Base-by-base conservation (phyloP, 2,888 invertebrate genomes). In the Periphyllus acericola region DNA sequence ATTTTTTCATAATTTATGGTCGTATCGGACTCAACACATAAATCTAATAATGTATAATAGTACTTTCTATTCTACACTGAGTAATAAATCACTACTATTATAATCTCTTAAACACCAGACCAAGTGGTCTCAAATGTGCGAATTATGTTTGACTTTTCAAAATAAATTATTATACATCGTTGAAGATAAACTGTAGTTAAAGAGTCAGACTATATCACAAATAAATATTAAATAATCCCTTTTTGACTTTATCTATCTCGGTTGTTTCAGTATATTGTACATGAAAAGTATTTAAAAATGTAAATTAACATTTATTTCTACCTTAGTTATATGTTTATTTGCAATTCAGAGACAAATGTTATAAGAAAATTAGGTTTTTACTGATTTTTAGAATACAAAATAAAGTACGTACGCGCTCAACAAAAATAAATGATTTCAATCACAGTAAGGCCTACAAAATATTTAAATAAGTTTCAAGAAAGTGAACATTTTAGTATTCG, bases 61-160 rank as follows among this genome's bases (percentile, higher is more conserved):
- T 81, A 46, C 66, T 46, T 81, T 71, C 52, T 25, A 9, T 66
- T 40, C 40, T 60, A 34, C n/a, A 40, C 60, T 11, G 83, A 71
- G 71, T 32, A 75, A 60, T 83, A 83, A 83, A 83, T 83, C 55
- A 83, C 60, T 55, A 72, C 19, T 72, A 74, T 55, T 55, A 36
- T 83, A 74, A 72, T 83, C 71, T 82, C 52, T 71, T 52, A 71
- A 82, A 82, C 34, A 52, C 71, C 14, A 32, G 29, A 14, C 52
- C 32, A n/a, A 71, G 32, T 14, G 32, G 68, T 34, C 36, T 80
- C 25, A 52, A 82, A 46, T 32, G 71, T 32, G 71, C 46, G 32
- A 82, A 82, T 29, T 76, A 76, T 68, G 81, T 82, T 82, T 82
- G 46, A 71, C 46, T 82, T 82, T 32, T 82, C 32, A 34, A 68